phyloP scores from a whole-genome alignment of 2,797 vertebrate genomes.

The Onychomys torridus region DNA sequence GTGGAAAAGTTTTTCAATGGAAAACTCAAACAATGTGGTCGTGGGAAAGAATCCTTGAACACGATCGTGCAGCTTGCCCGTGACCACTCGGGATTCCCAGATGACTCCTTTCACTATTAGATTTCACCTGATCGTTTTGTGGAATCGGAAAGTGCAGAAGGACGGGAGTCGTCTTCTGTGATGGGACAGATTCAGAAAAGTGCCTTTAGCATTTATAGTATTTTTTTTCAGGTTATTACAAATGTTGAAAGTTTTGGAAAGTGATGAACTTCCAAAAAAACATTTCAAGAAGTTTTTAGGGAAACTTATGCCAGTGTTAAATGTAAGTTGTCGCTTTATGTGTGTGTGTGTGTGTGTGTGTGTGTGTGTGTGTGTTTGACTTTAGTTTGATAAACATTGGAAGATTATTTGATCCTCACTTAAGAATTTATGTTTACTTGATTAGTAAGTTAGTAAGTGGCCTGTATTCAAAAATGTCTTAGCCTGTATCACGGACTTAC shows the following conservation, averaged over 20 bases:
- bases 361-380: neutral
- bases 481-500: neutral
- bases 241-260: neutral
- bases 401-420: neutral
- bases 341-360: neutral
- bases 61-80: neutral
- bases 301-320: neutral
- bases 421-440: constrained; percentile 24
- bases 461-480: neutral
- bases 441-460: constrained; percentile 25
- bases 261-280: neutral
- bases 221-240: neutral
- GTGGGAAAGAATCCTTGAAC: neutral
- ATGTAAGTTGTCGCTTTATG: neutral
- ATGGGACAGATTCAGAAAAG: neutral
- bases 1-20: neutral
- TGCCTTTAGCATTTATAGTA: neutral
- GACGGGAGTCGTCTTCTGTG: neutral
- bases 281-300: constrained; percentile 28
- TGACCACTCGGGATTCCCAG: neutral
- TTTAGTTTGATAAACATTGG: constrained; percentile 43
- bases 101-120: neutral
- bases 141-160: neutral
- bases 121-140: neutral
- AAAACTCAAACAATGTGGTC: neutral